phyloP scores from a whole-genome alignment of 1,140 invertebrate species.

The Drosophila tristis region DNA sequence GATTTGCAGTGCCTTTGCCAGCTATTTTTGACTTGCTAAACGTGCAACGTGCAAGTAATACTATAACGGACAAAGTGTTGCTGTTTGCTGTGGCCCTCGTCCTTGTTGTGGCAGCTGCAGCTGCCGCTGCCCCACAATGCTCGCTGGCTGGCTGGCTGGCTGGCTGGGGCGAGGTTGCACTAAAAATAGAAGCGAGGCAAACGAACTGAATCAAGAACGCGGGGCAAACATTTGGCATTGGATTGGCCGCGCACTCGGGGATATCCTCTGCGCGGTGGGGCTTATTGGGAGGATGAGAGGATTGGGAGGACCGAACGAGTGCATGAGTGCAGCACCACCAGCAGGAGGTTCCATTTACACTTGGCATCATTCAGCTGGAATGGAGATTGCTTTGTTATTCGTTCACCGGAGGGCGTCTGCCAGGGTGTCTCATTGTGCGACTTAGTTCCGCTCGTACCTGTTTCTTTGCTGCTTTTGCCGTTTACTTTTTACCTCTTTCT shows the following conservation, averaged over 20 bases:
- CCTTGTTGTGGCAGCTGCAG: slow-evolving; percentile 13
- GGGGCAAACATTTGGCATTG: slow-evolving; percentile 32
- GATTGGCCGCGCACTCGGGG: neutral
- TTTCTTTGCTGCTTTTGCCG: slow-evolving; percentile 19
- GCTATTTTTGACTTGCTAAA: slow-evolving; percentile 56
- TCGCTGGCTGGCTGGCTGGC: too few species aligned
- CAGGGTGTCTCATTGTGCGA: slow-evolving; percentile 46
- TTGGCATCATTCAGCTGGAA: neutral
- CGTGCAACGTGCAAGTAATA: slow-evolving; percentile 4
- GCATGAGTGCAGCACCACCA: too few species aligned
- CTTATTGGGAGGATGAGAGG: too few species aligned
- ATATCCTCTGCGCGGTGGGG: neutral
- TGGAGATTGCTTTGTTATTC: too few species aligned
- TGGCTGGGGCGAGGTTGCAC: slow-evolving; percentile 6
- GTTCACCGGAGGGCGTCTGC: neutral
- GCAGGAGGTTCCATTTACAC: too few species aligned
- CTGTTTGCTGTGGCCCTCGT: slow-evolving; percentile 19
- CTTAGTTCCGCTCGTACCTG: slow-evolving; percentile 39
- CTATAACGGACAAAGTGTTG: slow-evolving; percentile 43
- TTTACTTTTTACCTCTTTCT: slow-evolving; percentile 19
- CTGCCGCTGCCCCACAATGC: slow-evolving; percentile 17
- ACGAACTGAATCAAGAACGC: slow-evolving; percentile 45
- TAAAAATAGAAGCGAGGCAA: slow-evolving; percentile 56
- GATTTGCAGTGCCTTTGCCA: slow-evolving; percentile 53
- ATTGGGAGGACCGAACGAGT: too few species aligned